Conservation (phyloP, 2,888 invertebrate species). For the Creontiades dilutus region DNA sequence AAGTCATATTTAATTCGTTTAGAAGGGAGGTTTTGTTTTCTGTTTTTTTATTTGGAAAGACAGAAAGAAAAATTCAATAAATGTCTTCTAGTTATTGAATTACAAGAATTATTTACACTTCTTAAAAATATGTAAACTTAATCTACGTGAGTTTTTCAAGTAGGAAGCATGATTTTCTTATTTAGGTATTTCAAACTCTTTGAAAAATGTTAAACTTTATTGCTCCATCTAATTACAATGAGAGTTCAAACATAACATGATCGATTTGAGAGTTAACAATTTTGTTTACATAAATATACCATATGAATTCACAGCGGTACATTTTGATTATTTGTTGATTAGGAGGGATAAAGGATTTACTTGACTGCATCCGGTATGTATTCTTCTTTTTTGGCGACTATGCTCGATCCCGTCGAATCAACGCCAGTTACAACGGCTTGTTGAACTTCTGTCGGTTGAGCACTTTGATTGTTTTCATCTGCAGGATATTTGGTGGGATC, state of each 20-base stretch:
- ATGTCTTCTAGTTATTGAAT: too few relatives aligned
- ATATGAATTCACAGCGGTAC: slow-evolving; percentile 14
- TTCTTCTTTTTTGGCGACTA: slow-evolving; percentile 65
- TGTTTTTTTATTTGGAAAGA: too few relatives aligned
- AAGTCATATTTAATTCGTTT: too few relatives aligned
- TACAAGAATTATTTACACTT: too few relatives aligned
- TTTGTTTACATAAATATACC: not conserved
- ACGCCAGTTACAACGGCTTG: slow-evolving; percentile 41
- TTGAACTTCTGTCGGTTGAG: slow-evolving; percentile 56
- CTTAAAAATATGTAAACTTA: too few relatives aligned
- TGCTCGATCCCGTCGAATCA: slow-evolving; percentile 47
- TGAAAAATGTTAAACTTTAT: slow-evolving; percentile 67
- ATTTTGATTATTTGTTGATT: slow-evolving; percentile 43
- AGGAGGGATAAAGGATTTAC: slow-evolving; percentile 18
- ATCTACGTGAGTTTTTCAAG: too few relatives aligned
- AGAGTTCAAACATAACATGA: slow-evolving; percentile 69
- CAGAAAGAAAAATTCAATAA: too few relatives aligned
- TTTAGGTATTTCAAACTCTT: not conserved
- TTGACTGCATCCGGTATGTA: slow-evolving; percentile 53
- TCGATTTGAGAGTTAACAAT: not conserved
- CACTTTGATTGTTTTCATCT: not conserved
- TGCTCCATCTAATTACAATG: slow-evolving; percentile 68
- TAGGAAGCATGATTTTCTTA: too few relatives aligned
- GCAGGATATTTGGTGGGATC: slow-evolving; percentile 60
- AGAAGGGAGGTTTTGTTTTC: too few relatives aligned